Evolutionary conservation across 2,797 vertebrate genomes (phyloP), one percentile per base, ranked within the genome.

Genomic region (Cryptoprocta ferox): DNA sequence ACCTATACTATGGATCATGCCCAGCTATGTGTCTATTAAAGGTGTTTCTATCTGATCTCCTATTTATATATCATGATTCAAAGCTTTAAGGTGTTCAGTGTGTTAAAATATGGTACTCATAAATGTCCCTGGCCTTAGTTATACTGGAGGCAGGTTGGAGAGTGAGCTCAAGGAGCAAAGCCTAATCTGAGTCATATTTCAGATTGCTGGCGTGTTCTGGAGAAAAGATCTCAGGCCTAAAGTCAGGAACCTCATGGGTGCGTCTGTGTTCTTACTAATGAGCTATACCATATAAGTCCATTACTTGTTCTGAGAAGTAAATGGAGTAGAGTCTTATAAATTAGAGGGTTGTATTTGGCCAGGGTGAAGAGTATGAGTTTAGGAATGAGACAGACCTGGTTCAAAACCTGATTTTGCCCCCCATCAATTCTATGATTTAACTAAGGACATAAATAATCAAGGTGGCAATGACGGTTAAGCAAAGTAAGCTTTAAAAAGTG

Each of bases 301-400:
- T 84, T 59, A 75, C n/a, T 78, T 94, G 37, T 82, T 80, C n/a
- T 73, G 56, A 61, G 92, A 92, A 92, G 19, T 9, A 97, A 11
- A 42, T 65, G 2, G 14, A 63, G 0, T 39, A 59, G 48, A 6
- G 16, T 18, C 39, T 94, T 59, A 11, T 21, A 89, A 92, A 26
- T 21, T 35, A 81, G 19, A 21, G 2, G 28, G 6, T 11, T 78
- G 4, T 39, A 9, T 76, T 70, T 59, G 39, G 32, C n/a, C 37
- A 95, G 5, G 24, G 18, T 73, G 42, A 95, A 81, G 26, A 65
- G 1, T 35, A 65, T 30, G 13, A 32, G 32, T 5, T 50, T 76
- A 26, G 50, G n/a, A 90, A 53, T 28, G 53, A 92, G 18, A 92
- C 8, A 2, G 26, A 42, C 26, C 45, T 82, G 19, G 13, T 79